Evolutionary conservation across 2,113 vertebrate genomes (phyloP), one percentile per base, ranked within the genome.

Genomic region (Mustela lutreola): DNA sequence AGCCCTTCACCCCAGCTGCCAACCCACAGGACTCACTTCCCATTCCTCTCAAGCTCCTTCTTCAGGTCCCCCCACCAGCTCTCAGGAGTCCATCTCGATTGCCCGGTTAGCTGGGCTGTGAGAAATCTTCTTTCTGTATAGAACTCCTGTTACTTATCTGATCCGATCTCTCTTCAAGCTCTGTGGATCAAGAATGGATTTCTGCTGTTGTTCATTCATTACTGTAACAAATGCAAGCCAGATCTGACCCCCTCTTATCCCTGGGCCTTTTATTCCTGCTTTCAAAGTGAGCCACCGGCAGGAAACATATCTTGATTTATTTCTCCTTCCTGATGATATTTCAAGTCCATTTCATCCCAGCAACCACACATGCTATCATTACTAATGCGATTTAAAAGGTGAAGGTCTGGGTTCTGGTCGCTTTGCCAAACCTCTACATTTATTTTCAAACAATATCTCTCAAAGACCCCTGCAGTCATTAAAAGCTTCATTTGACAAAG

Each of bases 401-500:
- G 8, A 96, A 65, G 33, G 19, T 21, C 36, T 33, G 58, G 4
- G 1, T 53, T 60, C 73, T 39, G 60, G 42, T 31, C 71, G 65
- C 42, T 81, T 92, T 3, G 0, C 48, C 24, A 19, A 92, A 82
- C 53, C 26, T 75, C 79, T 75, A n/a, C 19, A 75, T 73, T 92
- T 86, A 95, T 71, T 90, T 95, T 48, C 53, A 2, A 97, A 24
- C 1, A 86, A 4, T 73, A 76, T 70, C 88, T 75, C n/a, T 95
- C 89, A 96, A 78, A 96, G 87, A 84, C 0, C 92, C 97, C 48
- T 11, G 24, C 60, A 81, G 65, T 71, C 28, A 60, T 4, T 24
- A 81, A 85, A 78, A 71, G 18, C 24, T 89, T 84, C 56, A 0
- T 65, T 92, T 97, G 67, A 82, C 92, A 91, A 53, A 97, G 73